Conservation (phyloP, 2,797 vertebrate genomes). For the Alfaro cultratus region DNA sequence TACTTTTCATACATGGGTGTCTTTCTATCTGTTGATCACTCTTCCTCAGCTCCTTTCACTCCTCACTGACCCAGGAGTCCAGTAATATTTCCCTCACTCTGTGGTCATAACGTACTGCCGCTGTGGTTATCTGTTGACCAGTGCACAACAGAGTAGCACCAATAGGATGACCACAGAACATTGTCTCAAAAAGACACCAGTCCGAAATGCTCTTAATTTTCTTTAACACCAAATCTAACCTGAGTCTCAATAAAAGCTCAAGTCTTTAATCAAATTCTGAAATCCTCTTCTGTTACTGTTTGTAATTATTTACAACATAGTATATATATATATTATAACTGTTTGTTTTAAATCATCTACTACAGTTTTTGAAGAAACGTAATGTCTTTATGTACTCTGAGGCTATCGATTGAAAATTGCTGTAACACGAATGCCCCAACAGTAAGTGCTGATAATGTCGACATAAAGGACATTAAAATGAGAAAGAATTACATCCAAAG, state of each 20-base stretch:
- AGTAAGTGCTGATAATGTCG: background rate
- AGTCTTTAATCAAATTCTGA: background rate
- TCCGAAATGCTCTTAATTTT: background rate
- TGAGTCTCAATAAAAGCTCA: background rate
- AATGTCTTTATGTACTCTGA: background rate
- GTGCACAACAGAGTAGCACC: slow-evolving; percentile 18
- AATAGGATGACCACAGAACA: slow-evolving; percentile 34
- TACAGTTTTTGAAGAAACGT: background rate
- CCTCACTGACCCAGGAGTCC: slow-evolving; percentile 50
- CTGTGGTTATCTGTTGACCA: slow-evolving; percentile 33
- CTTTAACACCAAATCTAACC: background rate
- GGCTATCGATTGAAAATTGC: background rate
- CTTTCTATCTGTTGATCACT: background rate
- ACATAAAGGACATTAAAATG: background rate
- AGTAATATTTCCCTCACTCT: slow-evolving; percentile 45
- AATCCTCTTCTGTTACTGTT: background rate
- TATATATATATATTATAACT: background rate
- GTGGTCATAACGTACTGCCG: slow-evolving; percentile 20
- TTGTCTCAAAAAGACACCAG: background rate
- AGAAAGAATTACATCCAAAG: background rate
- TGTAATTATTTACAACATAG: background rate
- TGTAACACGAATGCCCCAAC: background rate
- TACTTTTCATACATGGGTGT: background rate
- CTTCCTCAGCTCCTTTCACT: slow-evolving; percentile 30
- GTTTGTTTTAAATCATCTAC: background rate